Evolutionary conservation across 1,140 invertebrate species (phyloP).

Genomic region (Papilio glaucus): DNA sequence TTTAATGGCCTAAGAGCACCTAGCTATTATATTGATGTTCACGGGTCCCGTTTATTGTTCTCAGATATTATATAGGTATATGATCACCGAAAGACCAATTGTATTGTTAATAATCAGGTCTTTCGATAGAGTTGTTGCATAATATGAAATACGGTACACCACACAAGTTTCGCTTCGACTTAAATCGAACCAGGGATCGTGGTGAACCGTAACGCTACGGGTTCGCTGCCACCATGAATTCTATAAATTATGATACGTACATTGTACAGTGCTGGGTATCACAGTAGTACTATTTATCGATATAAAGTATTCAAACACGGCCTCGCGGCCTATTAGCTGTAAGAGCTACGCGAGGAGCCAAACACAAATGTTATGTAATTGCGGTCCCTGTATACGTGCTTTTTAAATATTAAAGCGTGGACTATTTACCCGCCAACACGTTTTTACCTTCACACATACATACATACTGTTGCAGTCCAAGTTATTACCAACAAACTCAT

Average conservation of each 20-base stretch:
- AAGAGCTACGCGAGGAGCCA: constrained; percentile 18
- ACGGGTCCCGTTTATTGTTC: too few species aligned
- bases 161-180: not conserved
- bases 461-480: constrained; percentile 52
- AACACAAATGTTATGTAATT: constrained; percentile 31
- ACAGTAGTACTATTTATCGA: not conserved
- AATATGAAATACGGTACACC: not conserved
- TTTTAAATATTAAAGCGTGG: constrained; percentile 66
- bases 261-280: too few species aligned
- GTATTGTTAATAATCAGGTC: too few species aligned
- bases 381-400: constrained; percentile 36
- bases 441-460: constrained; percentile 54
- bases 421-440: constrained; percentile 51
- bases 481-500: constrained; percentile 70
- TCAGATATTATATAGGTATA: too few species aligned
- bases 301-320: not conserved
- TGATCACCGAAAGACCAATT: too few species aligned
- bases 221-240: not conserved
- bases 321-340: constrained; percentile 29
- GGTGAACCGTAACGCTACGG: not conserved
- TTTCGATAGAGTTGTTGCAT: not conserved
- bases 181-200: not conserved
- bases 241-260: too few species aligned
- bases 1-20: not conserved
- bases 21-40: too few species aligned